Base-by-base conservation (phyloP, 2,797 vertebrate species). In the Falco columbarius region DNA sequence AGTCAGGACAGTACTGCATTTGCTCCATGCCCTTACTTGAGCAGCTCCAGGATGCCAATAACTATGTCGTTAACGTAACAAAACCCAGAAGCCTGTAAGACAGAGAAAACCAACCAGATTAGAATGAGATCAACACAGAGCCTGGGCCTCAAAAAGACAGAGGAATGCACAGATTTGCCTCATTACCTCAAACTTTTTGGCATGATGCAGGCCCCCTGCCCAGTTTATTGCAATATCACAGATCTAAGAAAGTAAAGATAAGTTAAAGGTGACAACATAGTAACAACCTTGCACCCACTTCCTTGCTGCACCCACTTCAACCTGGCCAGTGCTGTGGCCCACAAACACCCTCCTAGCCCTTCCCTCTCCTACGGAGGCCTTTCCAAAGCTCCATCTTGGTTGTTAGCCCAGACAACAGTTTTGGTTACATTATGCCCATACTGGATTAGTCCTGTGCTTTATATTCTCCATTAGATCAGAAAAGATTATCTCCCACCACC, bases 31-130 rank as follows among this genome's bases (percentile, higher is more conserved):
- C 90, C 99, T 98, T 98, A 99, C 99, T 99, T 99, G 81, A 99
- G 98, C 44, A 99, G 98, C 95, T 99, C 99, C 98, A 99, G 98
- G 81, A 99, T 99, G 95, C 99, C 99, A 27, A 99, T 99, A 93
- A 99, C 99, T 52, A 99, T 99, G 98, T 99, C 99, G 4, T 99
- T 99, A 66, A 99, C 99, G 1, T 99, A 99, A 96, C 99, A 99
- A 97, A 99, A 99, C 17, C 99, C 99, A 34, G 99, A 99, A 2
- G 99, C 99, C 99, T 99, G 73, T 51, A 86, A 95, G 7, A 66
- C 63, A 94, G 34, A 96, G 32, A 92, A 79, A 71, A 93, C 11
- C 88, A 17, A 92, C 44, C 3, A 65, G 55, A 44, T 97, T 67
- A 93, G 52, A 73, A 27, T 9, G 5, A 56, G 40, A 86, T 42